Conservation (phyloP, 2,888 invertebrate genomes). For the Orthonychiurus folsomi region DNA sequence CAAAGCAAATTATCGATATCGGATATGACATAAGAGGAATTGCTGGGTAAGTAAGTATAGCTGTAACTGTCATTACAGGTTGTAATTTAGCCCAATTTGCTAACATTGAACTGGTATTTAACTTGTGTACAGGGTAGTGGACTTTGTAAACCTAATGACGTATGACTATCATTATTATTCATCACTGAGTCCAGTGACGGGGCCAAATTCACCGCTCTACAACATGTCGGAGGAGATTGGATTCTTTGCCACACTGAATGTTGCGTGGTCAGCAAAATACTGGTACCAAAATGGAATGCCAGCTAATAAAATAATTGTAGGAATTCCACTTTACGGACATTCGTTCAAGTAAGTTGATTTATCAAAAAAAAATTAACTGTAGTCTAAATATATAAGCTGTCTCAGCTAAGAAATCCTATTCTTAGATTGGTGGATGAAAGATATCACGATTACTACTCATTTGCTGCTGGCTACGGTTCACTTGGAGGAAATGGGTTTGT, state of each 20-base stretch:
- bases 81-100: slow-evolving; percentile 6
- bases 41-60: slow-evolving; percentile 52
- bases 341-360: slow-evolving; percentile 58
- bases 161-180: slow-evolving; percentile 81
- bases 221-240: slow-evolving; percentile 53
- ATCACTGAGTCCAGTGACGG: slow-evolving; percentile 66
- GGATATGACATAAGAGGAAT: slow-evolving; percentile 71
- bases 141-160: slow-evolving; percentile 81
- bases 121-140: slow-evolving; percentile 54
- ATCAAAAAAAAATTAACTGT: background rate
- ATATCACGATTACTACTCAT: slow-evolving; percentile 61
- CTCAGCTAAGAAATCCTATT: slow-evolving; percentile 1
- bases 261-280: slow-evolving; percentile 70
- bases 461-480: slow-evolving; percentile 59
- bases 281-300: slow-evolving; percentile 69
- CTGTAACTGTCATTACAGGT: slow-evolving; percentile 2
- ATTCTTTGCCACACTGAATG: slow-evolving; percentile 62
- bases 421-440: slow-evolving; percentile 55
- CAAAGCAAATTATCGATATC: slow-evolving; percentile 60
- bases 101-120: slow-evolving; percentile 6
- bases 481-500: slow-evolving; percentile 62
- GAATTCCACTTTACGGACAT: slow-evolving; percentile 81
- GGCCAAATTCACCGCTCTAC: slow-evolving; percentile 73
- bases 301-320: slow-evolving; percentile 66
- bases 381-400: background rate